phyloP scores from a whole-genome alignment of 1,140 invertebrate genomes.

The Stegodyphus dumicola region DNA sequence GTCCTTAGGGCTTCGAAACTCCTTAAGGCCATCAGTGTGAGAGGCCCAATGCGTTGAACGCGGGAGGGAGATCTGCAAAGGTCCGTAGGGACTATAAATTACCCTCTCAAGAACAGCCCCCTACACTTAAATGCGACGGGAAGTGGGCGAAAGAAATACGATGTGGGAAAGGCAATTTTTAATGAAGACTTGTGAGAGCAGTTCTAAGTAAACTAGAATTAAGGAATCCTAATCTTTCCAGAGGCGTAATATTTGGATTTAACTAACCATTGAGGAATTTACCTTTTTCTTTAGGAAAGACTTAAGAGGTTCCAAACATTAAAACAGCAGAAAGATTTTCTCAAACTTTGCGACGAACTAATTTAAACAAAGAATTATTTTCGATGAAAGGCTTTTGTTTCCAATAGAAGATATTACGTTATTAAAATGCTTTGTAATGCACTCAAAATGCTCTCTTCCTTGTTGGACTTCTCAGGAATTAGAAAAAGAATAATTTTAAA shows the following conservation, averaged over 20 bases:
- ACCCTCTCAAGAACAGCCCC: constrained; percentile 38
- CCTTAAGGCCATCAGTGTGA: constrained; percentile 40
- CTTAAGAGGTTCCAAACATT: no score
- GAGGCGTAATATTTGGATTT: constrained; percentile 12
- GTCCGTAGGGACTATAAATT: constrained; percentile 53
- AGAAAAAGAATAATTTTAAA: no score
- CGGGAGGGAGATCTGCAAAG: background rate
- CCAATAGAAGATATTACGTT: no score
- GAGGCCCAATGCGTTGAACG: background rate
- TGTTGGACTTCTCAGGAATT: no score
- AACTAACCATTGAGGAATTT: background rate
- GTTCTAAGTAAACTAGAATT: constrained; percentile 38
- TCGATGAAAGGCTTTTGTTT: no score
- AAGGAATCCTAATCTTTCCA: background rate
- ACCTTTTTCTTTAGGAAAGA: no score
- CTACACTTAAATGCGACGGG: constrained; percentile 36
- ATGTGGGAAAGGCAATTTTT: constrained; percentile 54
- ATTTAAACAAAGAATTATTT: no score
- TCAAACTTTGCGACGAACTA: no score
- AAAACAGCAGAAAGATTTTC: no score
- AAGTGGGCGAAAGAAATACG: constrained; percentile 53
- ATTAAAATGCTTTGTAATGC: no score
- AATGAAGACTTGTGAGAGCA: constrained; percentile 42
- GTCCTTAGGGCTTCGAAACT: constrained; percentile 40
- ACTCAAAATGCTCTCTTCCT: no score